Percentiles rank a stretch among this genome's conserved stretches.
Evolutionary conservation across 92 coral and sea anemone species (phyloP).

Genomic region (Actinernus sp.): DNA sequence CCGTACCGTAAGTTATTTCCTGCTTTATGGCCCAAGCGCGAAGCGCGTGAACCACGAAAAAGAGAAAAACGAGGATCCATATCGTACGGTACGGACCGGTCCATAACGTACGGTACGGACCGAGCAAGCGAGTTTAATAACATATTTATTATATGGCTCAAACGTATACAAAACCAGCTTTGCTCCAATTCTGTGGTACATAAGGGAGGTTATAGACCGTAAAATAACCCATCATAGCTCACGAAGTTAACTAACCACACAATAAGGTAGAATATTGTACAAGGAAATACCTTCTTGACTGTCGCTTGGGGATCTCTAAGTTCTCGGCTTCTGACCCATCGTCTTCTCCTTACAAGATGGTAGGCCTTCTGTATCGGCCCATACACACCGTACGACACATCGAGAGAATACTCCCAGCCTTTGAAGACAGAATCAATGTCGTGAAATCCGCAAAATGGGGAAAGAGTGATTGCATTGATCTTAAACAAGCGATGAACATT

Average conservation of each 20-base stretch:
- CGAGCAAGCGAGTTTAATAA: too few relatives aligned
- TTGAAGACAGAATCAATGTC: not conserved
- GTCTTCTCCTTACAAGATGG: conserved; percentile 89
- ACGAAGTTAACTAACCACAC: too few relatives aligned
- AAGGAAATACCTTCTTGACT: conserved; percentile 75
- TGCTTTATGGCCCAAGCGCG: too few relatives aligned
- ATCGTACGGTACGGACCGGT: not conserved
- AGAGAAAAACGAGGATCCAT: not conserved
- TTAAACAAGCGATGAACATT: too few relatives aligned
- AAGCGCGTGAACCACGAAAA: too few relatives aligned
- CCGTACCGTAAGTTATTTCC: too few relatives aligned
- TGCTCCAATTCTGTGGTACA: not conserved
- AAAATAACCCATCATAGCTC: too few relatives aligned
- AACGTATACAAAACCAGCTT: not conserved
- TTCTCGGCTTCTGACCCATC: conserved; percentile 92
- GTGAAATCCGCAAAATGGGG: not conserved
- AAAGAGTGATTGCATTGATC: not conserved
- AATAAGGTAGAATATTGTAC: too few relatives aligned
- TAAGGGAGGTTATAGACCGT: too few relatives aligned
- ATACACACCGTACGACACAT: conserved; percentile 83
- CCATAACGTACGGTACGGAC: too few relatives aligned
- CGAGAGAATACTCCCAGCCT: conserved; percentile 98
- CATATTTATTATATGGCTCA: too few relatives aligned
- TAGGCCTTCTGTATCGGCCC: conserved; percentile 93
- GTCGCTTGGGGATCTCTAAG: conserved; percentile 76